These are phyloP conservation scores for Automeris io DNA, from an alignment of 2,888 invertebrate genomes.

Conservation along the genomic window DNA sequence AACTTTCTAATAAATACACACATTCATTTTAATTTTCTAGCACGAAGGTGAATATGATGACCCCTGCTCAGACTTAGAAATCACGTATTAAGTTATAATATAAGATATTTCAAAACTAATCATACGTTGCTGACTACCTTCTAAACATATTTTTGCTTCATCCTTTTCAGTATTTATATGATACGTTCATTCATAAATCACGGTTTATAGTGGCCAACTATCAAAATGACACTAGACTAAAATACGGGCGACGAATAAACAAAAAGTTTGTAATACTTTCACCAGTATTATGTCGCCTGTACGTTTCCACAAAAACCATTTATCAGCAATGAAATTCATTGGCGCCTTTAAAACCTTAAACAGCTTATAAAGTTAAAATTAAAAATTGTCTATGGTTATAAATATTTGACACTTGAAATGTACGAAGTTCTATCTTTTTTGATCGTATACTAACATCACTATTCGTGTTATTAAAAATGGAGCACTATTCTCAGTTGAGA, in stretches of 20 bases:
- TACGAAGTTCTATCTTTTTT: no score
- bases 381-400: not conserved
- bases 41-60: slow-evolving; percentile 45
- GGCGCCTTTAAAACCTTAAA: slow-evolving; percentile 42
- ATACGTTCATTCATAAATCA: not conserved
- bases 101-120: slow-evolving; percentile 22
- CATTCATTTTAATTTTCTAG: slow-evolving; percentile 35
- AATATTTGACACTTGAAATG: not conserved
- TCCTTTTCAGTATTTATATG: slow-evolving; percentile 26
- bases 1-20: slow-evolving; percentile 43
- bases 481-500: no score
- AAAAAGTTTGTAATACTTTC: slow-evolving; percentile 51
- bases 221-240: slow-evolving; percentile 5
- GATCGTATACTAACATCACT: no score
- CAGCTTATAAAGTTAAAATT: no score
- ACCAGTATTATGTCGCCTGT: slow-evolving; percentile 40
- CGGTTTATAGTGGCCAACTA: slow-evolving; percentile 1
- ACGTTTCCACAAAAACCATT: slow-evolving; percentile 31
- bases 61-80: slow-evolving; percentile 34
- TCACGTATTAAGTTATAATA: slow-evolving; percentile 20
- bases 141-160: slow-evolving; percentile 14
- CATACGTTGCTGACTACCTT: slow-evolving; percentile 15
- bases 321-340: slow-evolving; percentile 43
- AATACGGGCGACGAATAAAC: slow-evolving; percentile 21
- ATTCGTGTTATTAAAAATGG: no score